Conservation (phyloP, 1,140 invertebrate species). For the Kradibia gibbosae region DNA sequence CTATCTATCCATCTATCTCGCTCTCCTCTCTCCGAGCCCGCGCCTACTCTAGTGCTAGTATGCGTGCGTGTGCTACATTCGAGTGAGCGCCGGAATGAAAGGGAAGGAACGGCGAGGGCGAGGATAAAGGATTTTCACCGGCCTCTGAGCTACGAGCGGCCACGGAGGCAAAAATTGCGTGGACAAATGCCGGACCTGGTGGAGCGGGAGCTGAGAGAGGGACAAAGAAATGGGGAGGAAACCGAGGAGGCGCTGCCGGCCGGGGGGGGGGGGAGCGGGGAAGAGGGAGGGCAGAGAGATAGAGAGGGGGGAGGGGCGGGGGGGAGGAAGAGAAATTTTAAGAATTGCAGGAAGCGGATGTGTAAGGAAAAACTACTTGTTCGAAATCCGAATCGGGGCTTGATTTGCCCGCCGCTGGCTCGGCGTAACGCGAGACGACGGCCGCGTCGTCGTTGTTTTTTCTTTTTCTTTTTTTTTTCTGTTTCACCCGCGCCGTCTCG, state of each 20-base stretch:
- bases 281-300: not conserved
- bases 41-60: too few species aligned
- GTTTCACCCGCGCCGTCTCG: not conserved
- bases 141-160: not conserved
- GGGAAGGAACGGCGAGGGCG: not conserved
- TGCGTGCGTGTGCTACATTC: not conserved
- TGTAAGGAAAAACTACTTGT: conserved; percentile 46
- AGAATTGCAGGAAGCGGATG: not conserved
- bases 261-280: not conserved
- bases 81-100: not conserved
- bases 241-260: not conserved
- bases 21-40: not conserved
- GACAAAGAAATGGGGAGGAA: not conserved
- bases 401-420: conserved; percentile 31
- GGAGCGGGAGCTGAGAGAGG: not conserved
- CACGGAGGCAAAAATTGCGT: conserved; percentile 24
- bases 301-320: not conserved
- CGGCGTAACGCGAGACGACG: conserved; percentile 39
- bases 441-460: not conserved
- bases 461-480: not conserved
- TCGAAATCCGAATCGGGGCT: conserved; percentile 48
- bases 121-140: conserved; percentile 43
- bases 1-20: not conserved
- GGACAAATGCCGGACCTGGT: not conserved
- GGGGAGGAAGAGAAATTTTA: too few species aligned